phyloP scores from a whole-genome alignment of 2,888 invertebrate species.

The Cantharis flavilabris region DNA sequence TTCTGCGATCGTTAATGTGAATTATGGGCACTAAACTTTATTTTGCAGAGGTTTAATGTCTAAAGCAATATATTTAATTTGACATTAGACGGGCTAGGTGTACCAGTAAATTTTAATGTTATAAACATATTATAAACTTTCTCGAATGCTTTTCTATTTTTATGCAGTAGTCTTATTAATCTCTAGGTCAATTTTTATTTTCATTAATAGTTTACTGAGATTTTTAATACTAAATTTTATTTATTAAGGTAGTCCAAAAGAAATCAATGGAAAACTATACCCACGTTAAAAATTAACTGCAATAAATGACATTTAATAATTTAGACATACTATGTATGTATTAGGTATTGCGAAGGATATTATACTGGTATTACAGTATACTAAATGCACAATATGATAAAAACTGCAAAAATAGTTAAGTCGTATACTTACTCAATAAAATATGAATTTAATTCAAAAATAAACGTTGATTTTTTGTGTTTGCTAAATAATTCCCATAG shows the following conservation, averaged over 20 bases:
- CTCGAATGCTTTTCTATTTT: not conserved
- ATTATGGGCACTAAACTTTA: not conserved
- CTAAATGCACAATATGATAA: not conserved
- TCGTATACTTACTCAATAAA: not conserved
- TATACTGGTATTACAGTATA: not conserved
- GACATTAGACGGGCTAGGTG: not conserved
- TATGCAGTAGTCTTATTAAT: not conserved
- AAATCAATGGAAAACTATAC: not conserved
- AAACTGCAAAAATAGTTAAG: not conserved
- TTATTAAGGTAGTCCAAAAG: not conserved
- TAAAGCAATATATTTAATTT: not conserved
- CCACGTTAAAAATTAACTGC: not conserved
- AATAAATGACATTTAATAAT: not conserved
- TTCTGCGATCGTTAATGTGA: not conserved
- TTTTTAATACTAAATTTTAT: not conserved
- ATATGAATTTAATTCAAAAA: not conserved
- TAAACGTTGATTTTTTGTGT: not conserved
- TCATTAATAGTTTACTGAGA: not conserved
- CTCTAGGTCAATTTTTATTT: not conserved
- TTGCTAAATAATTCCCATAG: constrained; percentile 7
- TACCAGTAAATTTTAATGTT: not conserved
- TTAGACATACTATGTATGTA: not conserved
- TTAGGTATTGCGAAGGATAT: not conserved
- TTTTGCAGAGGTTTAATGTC: not conserved
- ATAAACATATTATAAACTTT: not conserved